Conservation (phyloP, 2,113 vertebrate genomes). For the Hippocampus zosterae region DNA sequence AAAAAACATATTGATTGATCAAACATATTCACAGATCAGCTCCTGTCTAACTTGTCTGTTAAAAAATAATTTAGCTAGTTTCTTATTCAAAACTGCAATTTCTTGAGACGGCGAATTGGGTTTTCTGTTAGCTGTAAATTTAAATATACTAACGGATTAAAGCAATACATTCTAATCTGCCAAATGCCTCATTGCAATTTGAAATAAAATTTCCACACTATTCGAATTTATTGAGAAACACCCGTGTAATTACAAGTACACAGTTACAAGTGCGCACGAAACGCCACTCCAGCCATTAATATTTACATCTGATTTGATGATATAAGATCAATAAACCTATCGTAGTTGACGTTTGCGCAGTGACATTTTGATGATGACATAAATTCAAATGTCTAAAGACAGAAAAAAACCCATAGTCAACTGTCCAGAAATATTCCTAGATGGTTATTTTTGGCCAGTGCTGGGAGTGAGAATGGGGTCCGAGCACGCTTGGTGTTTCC, state of each 20-base stretch:
- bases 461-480: background rate
- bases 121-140: background rate
- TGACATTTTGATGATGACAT: background rate
- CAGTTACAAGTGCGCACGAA: background rate
- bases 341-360: background rate
- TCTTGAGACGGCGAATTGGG: background rate
- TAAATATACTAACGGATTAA: background rate
- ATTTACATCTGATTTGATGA: background rate
- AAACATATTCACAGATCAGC: background rate
- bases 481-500: slow-evolving; percentile 2
- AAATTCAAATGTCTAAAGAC: background rate
- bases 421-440: slow-evolving; percentile 11
- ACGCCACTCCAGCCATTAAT: background rate
- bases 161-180: background rate
- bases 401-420: background rate
- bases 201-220: background rate
- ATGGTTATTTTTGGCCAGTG: slow-evolving; percentile 24
- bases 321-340: background rate
- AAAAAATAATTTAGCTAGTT: background rate
- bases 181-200: background rate
- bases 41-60: no score
- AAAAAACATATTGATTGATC: background rate
- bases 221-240: background rate
- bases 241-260: background rate
- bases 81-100: background rate